Percentiles rank a stretch among this genome's conserved stretches.
Evolutionary conservation across 2,888 invertebrate species (phyloP).

Genomic region (Alsophila aescularia): DNA sequence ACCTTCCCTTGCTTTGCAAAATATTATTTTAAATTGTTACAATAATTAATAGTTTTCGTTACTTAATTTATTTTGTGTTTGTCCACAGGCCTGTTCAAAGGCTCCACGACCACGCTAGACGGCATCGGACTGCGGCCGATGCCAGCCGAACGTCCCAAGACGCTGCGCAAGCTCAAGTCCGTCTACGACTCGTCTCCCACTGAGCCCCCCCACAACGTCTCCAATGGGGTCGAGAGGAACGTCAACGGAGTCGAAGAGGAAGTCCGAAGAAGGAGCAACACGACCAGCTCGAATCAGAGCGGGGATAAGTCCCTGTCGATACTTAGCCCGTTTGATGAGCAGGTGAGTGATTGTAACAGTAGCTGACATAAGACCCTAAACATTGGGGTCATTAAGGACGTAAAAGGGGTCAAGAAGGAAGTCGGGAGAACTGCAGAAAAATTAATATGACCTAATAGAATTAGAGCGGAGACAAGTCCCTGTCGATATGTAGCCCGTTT

Average conservation of each 20-base stretch:
- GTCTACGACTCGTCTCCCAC: slow-evolving; percentile 86
- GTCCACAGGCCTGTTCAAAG: slow-evolving; percentile 91
- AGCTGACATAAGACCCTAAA: no score
- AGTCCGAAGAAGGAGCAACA: slow-evolving; percentile 75
- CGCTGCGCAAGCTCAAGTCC: slow-evolving; percentile 89
- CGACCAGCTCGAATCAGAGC: slow-evolving; percentile 73
- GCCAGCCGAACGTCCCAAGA: slow-evolving; percentile 89
- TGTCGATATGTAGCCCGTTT: no score
- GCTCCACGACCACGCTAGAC: slow-evolving; percentile 89
- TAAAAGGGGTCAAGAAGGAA: no score
- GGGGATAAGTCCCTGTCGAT: slow-evolving; percentile 83
- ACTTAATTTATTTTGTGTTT: slow-evolving; percentile 38
- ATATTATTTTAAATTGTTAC: no score
- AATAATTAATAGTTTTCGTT: neutral
- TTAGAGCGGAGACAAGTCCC: no score
- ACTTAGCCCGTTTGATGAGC: slow-evolving; percentile 95
- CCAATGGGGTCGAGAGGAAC: slow-evolving; percentile 73
- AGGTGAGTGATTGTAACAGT: slow-evolving; percentile 56
- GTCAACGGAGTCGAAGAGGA: slow-evolving; percentile 79
- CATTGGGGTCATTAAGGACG: no score
- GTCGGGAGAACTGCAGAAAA: no score
- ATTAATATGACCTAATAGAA: no score
- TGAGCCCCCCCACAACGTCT: slow-evolving; percentile 53
- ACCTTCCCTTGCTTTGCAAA: no score
- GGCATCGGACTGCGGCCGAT: slow-evolving; percentile 85